These are phyloP conservation scores for Drosophila persimilis DNA, from an alignment of 1,140 invertebrate species.

Conservation along the genomic window DNA sequence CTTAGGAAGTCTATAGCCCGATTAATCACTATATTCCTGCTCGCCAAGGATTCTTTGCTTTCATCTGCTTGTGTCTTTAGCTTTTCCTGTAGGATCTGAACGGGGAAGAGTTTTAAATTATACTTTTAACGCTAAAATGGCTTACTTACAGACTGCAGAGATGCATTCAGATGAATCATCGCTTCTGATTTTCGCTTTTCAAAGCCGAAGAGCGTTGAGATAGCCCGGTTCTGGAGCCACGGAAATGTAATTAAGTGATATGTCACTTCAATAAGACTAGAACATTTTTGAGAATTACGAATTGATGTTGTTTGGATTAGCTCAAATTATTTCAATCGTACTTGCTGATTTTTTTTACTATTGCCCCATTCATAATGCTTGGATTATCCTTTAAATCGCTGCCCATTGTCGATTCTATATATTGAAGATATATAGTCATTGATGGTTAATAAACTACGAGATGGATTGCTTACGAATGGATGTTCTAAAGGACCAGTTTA, in stretches of 20 bases:
- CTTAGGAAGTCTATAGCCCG: constrained; percentile 29
- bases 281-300: no score
- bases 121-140: background rate
- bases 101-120: no score
- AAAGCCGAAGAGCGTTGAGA: background rate
- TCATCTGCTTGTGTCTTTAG: background rate
- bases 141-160: background rate
- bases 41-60: background rate
- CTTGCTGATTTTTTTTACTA: background rate
- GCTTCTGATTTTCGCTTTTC: background rate
- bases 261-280: background rate
- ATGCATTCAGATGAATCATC: background rate
- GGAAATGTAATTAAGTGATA: background rate
- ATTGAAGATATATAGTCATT: no score
- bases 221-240: background rate
- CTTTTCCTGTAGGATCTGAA: constrained; percentile 20
- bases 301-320: constrained; percentile 16
- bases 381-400: constrained; percentile 19
- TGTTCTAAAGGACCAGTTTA: constrained; percentile 45
- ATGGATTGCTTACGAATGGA: constrained; percentile 39
- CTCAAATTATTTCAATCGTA: background rate
- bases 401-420: constrained; percentile 62
- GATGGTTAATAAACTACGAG: background rate
- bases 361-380: constrained; percentile 5
- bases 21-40: constrained; percentile 30